These are phyloP conservation scores for Vultur gryphus DNA, from an alignment of 2,797 vertebrate species.

Conservation along the genomic window DNA sequence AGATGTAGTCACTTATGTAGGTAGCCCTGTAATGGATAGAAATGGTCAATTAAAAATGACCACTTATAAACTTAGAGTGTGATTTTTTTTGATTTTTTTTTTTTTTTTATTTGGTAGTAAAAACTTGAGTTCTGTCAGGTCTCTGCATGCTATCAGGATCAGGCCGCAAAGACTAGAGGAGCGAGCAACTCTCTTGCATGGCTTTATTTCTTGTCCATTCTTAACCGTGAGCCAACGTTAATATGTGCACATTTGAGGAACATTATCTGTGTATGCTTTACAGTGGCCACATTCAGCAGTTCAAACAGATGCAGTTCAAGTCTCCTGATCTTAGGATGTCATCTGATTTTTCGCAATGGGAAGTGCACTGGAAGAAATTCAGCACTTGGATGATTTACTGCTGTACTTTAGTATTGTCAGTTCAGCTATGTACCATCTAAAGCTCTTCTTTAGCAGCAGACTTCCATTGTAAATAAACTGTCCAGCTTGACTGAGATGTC, in stretches of 20 bases:
- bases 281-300: not conserved
- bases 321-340: not conserved
- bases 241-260: not conserved
- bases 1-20: not conserved
- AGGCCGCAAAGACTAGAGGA: not conserved
- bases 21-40: not conserved
- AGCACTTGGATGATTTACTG: not conserved
- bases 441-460: slow-evolving; percentile 8
- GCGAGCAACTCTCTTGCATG: rapidly evolving
- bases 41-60: not conserved
- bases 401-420: not conserved
- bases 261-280: not conserved
- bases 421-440: not conserved
- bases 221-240: rapidly evolving
- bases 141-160: not conserved
- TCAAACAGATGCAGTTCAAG: not conserved
- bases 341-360: not conserved
- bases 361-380: not conserved
- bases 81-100: not conserved
- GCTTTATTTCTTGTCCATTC: not conserved
- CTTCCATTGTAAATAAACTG: not conserved
- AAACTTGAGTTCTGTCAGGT: not conserved
- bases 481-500: not conserved
- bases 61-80: not conserved
- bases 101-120: not conserved